Evolutionary conservation across 2,797 vertebrate species (phyloP).

Genomic region (Cephalopachus bancanus): DNA sequence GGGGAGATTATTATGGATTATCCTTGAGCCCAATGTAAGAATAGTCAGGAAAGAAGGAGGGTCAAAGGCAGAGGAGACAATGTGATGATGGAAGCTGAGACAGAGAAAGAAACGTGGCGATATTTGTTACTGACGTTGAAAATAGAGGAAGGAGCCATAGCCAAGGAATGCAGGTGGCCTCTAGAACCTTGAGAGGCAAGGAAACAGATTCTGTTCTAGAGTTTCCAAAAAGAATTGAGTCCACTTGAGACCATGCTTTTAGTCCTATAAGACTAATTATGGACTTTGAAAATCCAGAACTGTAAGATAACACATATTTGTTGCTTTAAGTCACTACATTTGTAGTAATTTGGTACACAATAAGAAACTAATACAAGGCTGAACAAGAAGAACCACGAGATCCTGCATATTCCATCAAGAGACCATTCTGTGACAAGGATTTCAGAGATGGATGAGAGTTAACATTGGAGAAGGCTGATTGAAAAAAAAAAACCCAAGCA

Average conservation of each 20-base stretch:
- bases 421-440: too few species aligned
- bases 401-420: rapidly evolving
- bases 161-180: too few species aligned
- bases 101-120: too few species aligned
- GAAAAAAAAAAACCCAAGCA: neutral
- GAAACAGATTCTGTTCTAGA: neutral
- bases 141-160: neutral
- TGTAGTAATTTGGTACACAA: neutral
- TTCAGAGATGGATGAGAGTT: neutral
- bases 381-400: neutral
- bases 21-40: neutral
- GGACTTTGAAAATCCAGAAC: neutral
- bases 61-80: neutral
- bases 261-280: neutral
- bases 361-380: neutral
- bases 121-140: neutral
- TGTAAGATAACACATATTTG: neutral
- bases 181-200: neutral
- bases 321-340: neutral
- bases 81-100: neutral
- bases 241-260: neutral
- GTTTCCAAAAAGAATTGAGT: neutral
- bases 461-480: neutral
- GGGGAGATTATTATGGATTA: neutral
- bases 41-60: neutral